A percentile compares a stretch with the other conserved stretches of the same genome.
These are phyloP conservation scores for Nyleta sp. DNA, from an alignment of 2,888 invertebrate genomes.

Conservation along the genomic window DNA sequence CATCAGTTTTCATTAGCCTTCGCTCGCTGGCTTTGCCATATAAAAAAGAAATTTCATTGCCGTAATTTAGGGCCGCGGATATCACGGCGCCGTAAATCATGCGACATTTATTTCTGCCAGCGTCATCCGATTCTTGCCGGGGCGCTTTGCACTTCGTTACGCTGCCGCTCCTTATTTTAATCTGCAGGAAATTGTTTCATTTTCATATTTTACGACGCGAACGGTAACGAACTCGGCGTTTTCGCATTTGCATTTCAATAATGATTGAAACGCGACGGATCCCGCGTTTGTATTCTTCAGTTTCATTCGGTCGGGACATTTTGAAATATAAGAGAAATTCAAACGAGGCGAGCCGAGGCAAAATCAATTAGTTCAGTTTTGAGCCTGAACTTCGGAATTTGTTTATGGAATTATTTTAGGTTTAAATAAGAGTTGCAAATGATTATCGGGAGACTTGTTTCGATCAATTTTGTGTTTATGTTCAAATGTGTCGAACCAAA, in stretches of 20 bases:
- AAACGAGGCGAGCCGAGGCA: too few species aligned
- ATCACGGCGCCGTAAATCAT: conserved; percentile 52
- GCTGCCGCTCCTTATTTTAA: conserved; percentile 23
- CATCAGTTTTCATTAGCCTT: conserved; percentile 68
- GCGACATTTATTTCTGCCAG: conserved; percentile 51
- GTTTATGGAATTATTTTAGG: too few species aligned
- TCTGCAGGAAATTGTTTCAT: conserved; percentile 43
- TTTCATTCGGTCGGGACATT: too few species aligned
- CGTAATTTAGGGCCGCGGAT: conserved; percentile 53
- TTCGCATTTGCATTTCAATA: conserved; percentile 20
- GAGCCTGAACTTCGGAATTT: too few species aligned
- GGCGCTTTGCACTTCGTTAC: conserved; percentile 19
- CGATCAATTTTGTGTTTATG: too few species aligned
- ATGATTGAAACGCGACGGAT: not conserved
- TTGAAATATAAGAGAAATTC: too few species aligned
- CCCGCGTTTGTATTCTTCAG: too few species aligned
- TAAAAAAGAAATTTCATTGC: conserved; percentile 55
- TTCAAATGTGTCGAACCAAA: too few species aligned
- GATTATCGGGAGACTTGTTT: too few species aligned
- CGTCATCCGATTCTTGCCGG: conserved; percentile 44
- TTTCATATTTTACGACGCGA: conserved; percentile 40
- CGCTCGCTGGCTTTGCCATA: conserved; percentile 59
- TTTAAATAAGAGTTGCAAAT: too few species aligned
- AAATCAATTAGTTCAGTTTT: too few species aligned
- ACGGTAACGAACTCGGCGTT: conserved; percentile 12